Conservation (phyloP, 2,113 vertebrate species). For the Phyllopteryx taeniolatus region DNA sequence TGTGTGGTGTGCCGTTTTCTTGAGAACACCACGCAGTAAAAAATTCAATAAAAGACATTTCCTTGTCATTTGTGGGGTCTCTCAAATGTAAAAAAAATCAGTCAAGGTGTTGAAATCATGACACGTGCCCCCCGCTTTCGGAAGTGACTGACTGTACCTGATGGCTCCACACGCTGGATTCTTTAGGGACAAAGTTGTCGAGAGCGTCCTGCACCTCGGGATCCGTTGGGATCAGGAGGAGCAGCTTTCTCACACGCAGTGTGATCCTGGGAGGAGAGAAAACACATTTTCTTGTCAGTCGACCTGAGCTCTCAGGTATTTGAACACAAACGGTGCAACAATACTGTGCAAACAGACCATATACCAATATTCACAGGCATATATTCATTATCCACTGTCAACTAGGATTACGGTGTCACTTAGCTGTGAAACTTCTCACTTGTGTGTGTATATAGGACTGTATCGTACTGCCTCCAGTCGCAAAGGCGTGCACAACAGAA, state of each 20-base stretch:
- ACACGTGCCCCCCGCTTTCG: not conserved
- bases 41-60: not conserved
- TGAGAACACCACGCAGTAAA: not conserved
- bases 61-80: not conserved
- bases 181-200: conserved; percentile 85
- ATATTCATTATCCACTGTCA: no score
- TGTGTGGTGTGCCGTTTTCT: not conserved
- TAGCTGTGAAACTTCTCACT: no score
- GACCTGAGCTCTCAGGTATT: not conserved
- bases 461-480: no score
- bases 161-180: conserved; percentile 82
- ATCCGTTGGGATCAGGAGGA: conserved; percentile 95
- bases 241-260: conserved; percentile 88
- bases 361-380: no score
- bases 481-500: no score
- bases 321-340: no score
- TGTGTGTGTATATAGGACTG: no score
- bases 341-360: no score
- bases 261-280: conserved; percentile 81
- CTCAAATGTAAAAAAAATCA: not conserved
- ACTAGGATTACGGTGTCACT: no score
- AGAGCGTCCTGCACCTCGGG: conserved; percentile 97
- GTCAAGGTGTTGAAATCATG: no score
- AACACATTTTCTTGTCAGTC: not conserved
- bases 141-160: conserved; percentile 60